Conservation (phyloP, 2,888 invertebrate genomes). For the Unio pictorum region DNA sequence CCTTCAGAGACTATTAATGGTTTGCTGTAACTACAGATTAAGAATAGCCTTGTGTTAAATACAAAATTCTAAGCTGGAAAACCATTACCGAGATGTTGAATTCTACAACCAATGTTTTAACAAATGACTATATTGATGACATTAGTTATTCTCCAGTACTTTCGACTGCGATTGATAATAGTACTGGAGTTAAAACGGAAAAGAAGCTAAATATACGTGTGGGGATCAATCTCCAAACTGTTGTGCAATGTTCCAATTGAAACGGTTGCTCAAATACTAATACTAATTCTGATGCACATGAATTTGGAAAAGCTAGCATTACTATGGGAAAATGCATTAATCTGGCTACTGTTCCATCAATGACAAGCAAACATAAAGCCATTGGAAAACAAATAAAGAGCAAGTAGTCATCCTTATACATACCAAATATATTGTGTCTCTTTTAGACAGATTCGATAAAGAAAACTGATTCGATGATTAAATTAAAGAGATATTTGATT, state of each 20-base stretch:
- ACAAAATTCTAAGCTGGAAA: conserved; percentile 12
- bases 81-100: conserved; percentile 19
- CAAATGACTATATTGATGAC: conserved; percentile 8
- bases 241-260: conserved; percentile 15
- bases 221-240: conserved; percentile 14
- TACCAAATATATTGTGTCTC: too few species aligned
- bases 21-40: conserved; percentile 4
- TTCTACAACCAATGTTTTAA: conserved; percentile 7
- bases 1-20: conserved; percentile 8
- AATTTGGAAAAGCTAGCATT: background rate
- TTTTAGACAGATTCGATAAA: conserved; percentile 19
- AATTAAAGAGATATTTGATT: conserved; percentile 18
- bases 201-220: conserved; percentile 24
- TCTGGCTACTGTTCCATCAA: too few species aligned
- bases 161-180: conserved; percentile 24
- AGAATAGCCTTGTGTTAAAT: conserved; percentile 6
- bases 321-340: too few species aligned
- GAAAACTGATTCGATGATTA: conserved; percentile 7
- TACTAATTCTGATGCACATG: background rate
- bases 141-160: conserved; percentile 9
- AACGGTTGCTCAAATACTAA: conserved; percentile 21
- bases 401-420: too few species aligned
- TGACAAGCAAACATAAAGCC: too few species aligned
- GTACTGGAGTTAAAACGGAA: conserved; percentile 18
- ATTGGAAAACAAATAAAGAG: too few species aligned